Evolutionary conservation across 2,113 vertebrate genomes (phyloP).

Genomic region (Brachionichthys hirsutus): DNA sequence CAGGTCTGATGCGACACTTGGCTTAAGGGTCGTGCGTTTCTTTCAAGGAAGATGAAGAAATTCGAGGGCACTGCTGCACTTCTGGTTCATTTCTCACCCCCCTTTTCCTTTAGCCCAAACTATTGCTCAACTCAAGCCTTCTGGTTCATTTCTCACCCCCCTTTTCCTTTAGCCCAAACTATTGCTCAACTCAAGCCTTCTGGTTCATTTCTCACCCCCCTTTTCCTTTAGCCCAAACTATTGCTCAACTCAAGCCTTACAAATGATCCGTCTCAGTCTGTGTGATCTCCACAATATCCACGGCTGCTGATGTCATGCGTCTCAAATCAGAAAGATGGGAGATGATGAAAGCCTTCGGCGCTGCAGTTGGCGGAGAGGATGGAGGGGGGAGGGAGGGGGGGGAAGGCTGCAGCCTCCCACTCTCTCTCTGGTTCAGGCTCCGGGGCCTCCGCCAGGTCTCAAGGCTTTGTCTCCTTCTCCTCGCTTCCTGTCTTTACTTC

Average conservation of each 20-base stretch:
- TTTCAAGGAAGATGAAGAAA: neutral
- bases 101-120: neutral
- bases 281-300: slow-evolving; percentile 43
- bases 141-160: neutral
- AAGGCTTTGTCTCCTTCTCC: slow-evolving; percentile 41
- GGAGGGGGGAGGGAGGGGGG: slow-evolving; percentile 24
- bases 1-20: slow-evolving; percentile 13
- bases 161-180: slow-evolving; percentile 2
- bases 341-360: slow-evolving; percentile 62
- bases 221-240: slow-evolving; percentile 2
- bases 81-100: neutral
- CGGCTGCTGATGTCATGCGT: slow-evolving; percentile 33
- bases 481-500: slow-evolving; percentile 46
- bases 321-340: slow-evolving; percentile 50
- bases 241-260: slow-evolving; percentile 20
- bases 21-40: neutral
- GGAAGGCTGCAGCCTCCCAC: slow-evolving; percentile 51
- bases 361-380: slow-evolving; percentile 47
- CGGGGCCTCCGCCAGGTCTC: slow-evolving; percentile 52
- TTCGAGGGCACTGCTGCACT: neutral
- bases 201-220: neutral
- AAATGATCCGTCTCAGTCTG: slow-evolving; percentile 40
- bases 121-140: slow-evolving; percentile 7
- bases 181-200: slow-evolving; percentile 1
- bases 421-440: slow-evolving; percentile 57